Conservation (phyloP, 2,888 invertebrate genomes). For the Pachymerium ferrugineum region DNA sequence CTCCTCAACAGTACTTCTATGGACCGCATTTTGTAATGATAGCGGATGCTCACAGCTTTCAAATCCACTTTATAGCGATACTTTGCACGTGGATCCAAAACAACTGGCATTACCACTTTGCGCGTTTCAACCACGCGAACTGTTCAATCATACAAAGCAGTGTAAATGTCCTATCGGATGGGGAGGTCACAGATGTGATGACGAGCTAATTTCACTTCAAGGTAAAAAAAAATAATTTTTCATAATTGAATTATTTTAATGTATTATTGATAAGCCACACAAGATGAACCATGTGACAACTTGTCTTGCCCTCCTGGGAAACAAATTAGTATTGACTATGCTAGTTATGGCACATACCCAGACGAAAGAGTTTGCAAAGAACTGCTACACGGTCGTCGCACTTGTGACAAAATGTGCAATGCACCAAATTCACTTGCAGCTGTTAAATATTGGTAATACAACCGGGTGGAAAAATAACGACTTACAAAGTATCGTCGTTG, state of each 20-base stretch:
- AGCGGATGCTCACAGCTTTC: background rate
- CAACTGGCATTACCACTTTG: background rate
- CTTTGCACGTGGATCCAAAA: no score
- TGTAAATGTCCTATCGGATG: background rate
- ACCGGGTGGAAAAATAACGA: background rate
- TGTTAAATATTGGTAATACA: background rate
- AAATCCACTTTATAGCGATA: background rate
- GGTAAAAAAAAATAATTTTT: no score
- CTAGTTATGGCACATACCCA: background rate
- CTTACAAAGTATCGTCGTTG: no score
- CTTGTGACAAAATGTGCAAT: background rate
- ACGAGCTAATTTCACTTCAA: background rate
- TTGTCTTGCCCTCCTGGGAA: background rate
- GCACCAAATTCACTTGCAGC: background rate
- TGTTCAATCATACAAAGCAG: background rate
- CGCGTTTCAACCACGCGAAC: background rate
- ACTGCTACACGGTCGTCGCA: background rate
- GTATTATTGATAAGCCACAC: no score
- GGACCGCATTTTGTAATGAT: background rate
- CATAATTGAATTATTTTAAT: no score
- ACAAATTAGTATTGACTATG: background rate
- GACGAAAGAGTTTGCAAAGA: background rate
- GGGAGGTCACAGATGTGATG: background rate
- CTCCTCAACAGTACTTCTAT: no score
- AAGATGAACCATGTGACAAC: background rate